Evolutionary conservation across 2,113 vertebrate genomes (phyloP), one percentile per base, ranked within the genome.

Genomic region (Oncorhynchus mykiss): DNA sequence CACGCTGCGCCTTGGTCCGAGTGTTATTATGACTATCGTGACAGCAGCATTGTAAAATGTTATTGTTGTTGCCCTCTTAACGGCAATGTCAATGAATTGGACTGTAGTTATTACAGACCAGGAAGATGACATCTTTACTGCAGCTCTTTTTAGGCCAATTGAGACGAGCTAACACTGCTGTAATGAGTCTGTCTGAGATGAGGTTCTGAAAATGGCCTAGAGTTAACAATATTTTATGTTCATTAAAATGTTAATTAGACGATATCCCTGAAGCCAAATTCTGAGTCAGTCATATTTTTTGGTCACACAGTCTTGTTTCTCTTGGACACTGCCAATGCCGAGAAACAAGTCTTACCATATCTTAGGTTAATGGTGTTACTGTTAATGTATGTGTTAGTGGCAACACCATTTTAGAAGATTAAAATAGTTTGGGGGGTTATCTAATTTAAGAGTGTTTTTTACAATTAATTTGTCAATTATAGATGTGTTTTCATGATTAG

Each of bases 221-320:
- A 90, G 90, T 92, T 88, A 88, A 87, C 85, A 90, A 88, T 88
- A 89, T 88, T 90, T 88, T 80, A 68, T 90, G 77, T 91, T 92
- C 92, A 92, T 93, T 92, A 90, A 93, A 92, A 92, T 91, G 90
- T 89, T 92, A 92, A 93, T 93, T 88, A 91, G 84, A 85, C 75
- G 84, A 76, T 73, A 83, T 81, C 82, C 86, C 83, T 84, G 75
- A 84, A 85, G 87, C 80, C 70, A 84, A 66, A 71, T 74, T 73
- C 67, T 75, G 81, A 85, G 62, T 78, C 16, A 54, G 78, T 84
- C 76, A 25, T 69, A 67, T 77, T 80, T 88, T 80, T 14, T 48
- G 84, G 86, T 84, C 87, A 73, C 67, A 80, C 77, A 57, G 73
- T 74, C 76, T 85, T 82, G 80, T 85, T 79, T 89, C 78, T 48